Percentiles rank a stretch among this genome's conserved stretches.
Conservation (phyloP, 92 coral and sea anemone species). For the Isaurus tuberculatus region DNA sequence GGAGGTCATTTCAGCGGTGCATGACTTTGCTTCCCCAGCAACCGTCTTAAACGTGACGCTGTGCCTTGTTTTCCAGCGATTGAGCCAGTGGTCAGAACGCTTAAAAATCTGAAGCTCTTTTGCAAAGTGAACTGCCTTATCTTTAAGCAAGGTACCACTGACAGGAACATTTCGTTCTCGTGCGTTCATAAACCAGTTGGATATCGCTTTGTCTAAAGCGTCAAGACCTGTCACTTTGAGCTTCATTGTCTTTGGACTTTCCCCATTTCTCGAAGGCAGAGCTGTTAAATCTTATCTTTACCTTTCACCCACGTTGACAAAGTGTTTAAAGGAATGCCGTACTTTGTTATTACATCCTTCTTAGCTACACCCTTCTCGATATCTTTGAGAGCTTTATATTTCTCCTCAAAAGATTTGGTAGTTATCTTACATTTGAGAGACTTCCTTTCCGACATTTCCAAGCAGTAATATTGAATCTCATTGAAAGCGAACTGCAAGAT, state of each 20-base stretch:
- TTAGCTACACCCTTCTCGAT: background rate
- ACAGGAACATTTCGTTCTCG: constrained; percentile 22
- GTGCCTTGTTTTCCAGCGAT: background rate
- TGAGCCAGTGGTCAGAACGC: background rate
- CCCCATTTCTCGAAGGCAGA: constrained; percentile 8
- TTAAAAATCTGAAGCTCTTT: constrained; percentile 44
- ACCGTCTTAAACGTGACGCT: background rate
- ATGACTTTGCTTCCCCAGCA: background rate
- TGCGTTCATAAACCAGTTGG: constrained; percentile 20
- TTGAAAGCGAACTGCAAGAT: constrained; percentile 39
- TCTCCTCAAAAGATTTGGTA: background rate
- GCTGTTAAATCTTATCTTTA: background rate
- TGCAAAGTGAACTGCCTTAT: constrained; percentile 35
- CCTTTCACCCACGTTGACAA: constrained; percentile 3
- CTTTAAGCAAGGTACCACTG: constrained; percentile 43
- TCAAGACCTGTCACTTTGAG: constrained; percentile 33
- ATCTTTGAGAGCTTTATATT: constrained; percentile 2
- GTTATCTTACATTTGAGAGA: background rate
- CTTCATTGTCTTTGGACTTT: constrained; percentile 51
- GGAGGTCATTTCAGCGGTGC: background rate
- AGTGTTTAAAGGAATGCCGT: background rate
- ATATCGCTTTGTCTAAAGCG: constrained; percentile 20
- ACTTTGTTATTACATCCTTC: background rate
- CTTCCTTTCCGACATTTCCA: background rate
- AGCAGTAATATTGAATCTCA: constrained; percentile 14